Conservation (phyloP, 2,888 invertebrate genomes). For the Conomelus anceps region DNA sequence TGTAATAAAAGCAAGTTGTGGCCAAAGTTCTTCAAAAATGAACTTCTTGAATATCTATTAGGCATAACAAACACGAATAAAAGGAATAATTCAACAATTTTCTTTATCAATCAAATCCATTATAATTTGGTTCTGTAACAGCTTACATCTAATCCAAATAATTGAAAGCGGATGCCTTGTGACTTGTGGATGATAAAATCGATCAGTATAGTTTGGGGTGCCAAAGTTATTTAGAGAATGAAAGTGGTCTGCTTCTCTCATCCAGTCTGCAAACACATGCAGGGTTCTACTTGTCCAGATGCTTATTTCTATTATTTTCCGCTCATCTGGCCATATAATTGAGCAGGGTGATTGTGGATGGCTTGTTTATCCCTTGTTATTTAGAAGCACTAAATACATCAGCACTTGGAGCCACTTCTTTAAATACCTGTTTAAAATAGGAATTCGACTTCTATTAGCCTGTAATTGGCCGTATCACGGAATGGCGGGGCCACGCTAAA, state of each 20-base stretch:
- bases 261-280: background rate
- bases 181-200: background rate
- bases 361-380: background rate
- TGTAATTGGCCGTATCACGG: background rate
- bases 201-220: background rate
- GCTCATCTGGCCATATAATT: background rate
- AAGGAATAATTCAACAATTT: too few relatives aligned
- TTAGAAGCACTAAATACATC: background rate
- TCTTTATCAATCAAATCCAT: too few relatives aligned
- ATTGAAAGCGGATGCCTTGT: background rate
- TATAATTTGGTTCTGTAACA: too few relatives aligned
- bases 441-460: background rate
- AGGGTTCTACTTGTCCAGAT: background rate
- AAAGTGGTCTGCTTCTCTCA: background rate
- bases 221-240: background rate
- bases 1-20: too few relatives aligned
- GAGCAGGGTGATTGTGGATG: background rate
- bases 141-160: too few relatives aligned
- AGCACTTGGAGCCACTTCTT: background rate
- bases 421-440: slow-evolving; percentile 1
- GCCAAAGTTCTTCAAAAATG: too few relatives aligned
- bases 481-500: background rate
- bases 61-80: too few relatives aligned
- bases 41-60: too few relatives aligned
- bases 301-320: background rate